Percentiles rank a stretch among this genome's conserved stretches.
Conservation (phyloP, 2,113 vertebrate genomes). For the Daboia siamensis region DNA sequence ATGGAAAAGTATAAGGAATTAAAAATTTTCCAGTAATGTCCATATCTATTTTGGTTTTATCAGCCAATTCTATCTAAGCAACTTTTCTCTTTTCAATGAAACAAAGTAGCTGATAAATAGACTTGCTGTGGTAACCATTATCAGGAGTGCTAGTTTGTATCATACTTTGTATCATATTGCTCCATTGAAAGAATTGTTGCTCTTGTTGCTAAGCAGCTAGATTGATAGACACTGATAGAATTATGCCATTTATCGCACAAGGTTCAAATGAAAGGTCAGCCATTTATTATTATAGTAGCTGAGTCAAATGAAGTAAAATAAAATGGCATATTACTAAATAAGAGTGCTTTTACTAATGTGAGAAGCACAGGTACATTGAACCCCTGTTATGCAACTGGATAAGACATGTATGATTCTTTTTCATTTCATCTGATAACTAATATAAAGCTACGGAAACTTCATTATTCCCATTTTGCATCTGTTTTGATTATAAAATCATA, state of each 20-base stretch:
- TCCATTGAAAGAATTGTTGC: conserved; percentile 49
- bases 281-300: conserved; percentile 35
- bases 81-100: conserved; percentile 28
- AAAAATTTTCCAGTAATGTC: conserved; percentile 7
- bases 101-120: background rate
- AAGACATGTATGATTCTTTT: conserved; percentile 43
- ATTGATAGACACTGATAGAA: conserved; percentile 55
- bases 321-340: conserved; percentile 32
- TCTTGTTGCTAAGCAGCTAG: conserved; percentile 57
- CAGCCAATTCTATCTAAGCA: conserved; percentile 13
- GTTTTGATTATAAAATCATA: background rate
- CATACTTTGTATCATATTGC: background rate
- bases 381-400: conserved; percentile 48
- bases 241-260: conserved; percentile 21
- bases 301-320: conserved; percentile 46
- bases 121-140: conserved; percentile 17
- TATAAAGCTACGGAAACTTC: background rate
- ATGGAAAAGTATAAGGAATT: conserved; percentile 27
- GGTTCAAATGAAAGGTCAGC: conserved; percentile 58
- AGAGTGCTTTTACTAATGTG: conserved; percentile 49
- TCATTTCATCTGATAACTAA: conserved; percentile 26
- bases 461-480: background rate
- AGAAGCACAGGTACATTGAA: conserved; percentile 35
- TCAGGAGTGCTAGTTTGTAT: background rate
- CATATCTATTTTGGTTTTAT: conserved; percentile 31